phyloP scores from a whole-genome alignment of 2,113 vertebrate genomes.

The Plectropomus leopardus region DNA sequence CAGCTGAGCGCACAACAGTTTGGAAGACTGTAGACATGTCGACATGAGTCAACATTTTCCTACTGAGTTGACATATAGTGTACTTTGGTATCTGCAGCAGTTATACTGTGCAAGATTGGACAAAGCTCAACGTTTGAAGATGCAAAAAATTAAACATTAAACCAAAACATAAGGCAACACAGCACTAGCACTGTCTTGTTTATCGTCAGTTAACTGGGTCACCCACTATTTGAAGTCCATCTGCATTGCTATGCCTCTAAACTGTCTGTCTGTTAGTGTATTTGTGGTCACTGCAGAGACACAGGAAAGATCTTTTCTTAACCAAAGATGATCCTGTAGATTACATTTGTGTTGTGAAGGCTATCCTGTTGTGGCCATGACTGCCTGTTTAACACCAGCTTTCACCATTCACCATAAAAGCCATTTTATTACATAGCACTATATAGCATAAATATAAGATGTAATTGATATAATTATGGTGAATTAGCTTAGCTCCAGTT shows the following conservation, averaged over 20 bases:
- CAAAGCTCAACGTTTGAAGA: conserved; percentile 39
- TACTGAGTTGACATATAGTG: not conserved
- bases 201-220: not conserved
- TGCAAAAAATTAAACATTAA: conserved; percentile 51
- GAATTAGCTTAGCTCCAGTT: not conserved
- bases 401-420: not conserved
- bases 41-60: not conserved
- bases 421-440: not conserved
- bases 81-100: conserved; percentile 39
- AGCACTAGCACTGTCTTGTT: not conserved
- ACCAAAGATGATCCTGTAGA: not conserved
- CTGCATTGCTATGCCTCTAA: not conserved
- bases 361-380: not conserved
- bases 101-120: not conserved
- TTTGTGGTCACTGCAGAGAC: not conserved
- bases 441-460: no score
- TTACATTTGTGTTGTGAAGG: not conserved
- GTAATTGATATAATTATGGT: not conserved
- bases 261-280: not conserved
- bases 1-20: not conserved
- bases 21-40: not conserved
- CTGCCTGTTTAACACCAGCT: not conserved
- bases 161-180: conserved; percentile 1
- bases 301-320: not conserved
- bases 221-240: not conserved